phyloP scores from a whole-genome alignment of 2,888 invertebrate species.

The Ectobius pallidus region DNA sequence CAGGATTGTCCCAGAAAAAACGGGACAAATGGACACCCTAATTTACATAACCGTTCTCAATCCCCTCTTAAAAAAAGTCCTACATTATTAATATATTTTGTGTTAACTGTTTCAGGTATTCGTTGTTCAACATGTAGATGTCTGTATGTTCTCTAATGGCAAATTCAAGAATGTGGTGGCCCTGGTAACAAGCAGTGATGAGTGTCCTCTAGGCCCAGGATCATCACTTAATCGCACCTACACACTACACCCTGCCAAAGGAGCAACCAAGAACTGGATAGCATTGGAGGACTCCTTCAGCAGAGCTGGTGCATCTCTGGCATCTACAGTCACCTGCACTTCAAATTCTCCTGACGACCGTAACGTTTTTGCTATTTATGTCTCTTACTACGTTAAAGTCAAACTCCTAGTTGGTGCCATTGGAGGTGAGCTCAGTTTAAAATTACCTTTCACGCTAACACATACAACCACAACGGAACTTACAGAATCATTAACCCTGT shows the following conservation, averaged over 20 bases:
- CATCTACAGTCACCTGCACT: conserved; percentile 59
- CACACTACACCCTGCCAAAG: conserved; percentile 72
- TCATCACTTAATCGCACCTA: conserved; percentile 66
- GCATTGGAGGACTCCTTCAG: conserved; percentile 86
- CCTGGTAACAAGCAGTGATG: conserved; percentile 63
- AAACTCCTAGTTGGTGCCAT: conserved; percentile 81
- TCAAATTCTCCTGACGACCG: conserved; percentile 70
- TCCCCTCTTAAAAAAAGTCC: too few relatives aligned
- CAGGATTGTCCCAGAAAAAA: too few relatives aligned
- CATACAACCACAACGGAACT: conserved; percentile 55
- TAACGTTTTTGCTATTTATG: conserved; percentile 89
- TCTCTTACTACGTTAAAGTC: conserved; percentile 88
- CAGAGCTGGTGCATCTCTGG: conserved; percentile 62
- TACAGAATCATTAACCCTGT: neutral
- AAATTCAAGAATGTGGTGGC: conserved; percentile 95
- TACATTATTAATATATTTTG: too few relatives aligned
- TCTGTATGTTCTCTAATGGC: conserved; percentile 94
- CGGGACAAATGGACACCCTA: too few relatives aligned
- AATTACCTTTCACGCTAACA: conserved; percentile 80
- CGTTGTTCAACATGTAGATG: conserved; percentile 88
- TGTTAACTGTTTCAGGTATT: conserved; percentile 73
- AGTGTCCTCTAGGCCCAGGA: conserved; percentile 70
- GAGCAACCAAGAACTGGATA: conserved; percentile 89
- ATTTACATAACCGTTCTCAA: too few relatives aligned
- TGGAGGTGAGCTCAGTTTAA: conserved; percentile 79